A percentile compares a stretch with the other conserved stretches of the same genome.
Evolutionary conservation across 2,113 vertebrate species (phyloP).

Genomic region (Brachypteracias leptosomus): DNA sequence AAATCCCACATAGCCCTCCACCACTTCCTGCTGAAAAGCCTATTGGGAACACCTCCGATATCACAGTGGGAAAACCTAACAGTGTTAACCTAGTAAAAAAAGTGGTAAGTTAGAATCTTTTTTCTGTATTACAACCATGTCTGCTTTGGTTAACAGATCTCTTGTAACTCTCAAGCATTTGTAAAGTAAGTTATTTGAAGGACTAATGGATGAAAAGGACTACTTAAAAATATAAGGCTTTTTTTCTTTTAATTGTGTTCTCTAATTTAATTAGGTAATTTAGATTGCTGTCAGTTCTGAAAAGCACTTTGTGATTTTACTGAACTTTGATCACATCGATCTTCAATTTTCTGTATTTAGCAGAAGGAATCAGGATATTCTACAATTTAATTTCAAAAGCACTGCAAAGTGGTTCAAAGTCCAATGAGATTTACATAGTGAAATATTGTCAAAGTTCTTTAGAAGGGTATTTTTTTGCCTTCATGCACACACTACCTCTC

Average conservation of each 20-base stretch:
- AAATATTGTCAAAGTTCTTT: not conserved
- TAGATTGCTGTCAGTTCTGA: not conserved
- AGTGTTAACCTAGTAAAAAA: conserved; percentile 48
- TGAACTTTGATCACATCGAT: conserved; percentile 12
- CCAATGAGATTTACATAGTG: not conserved
- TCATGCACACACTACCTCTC: not conserved
- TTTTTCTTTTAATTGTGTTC: not conserved
- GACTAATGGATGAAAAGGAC: not conserved
- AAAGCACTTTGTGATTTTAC: not conserved
- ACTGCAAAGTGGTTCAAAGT: not conserved
- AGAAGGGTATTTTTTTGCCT: not conserved
- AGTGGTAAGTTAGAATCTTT: conserved; percentile 57
- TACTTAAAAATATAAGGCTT: not conserved
- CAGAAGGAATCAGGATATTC: not conserved
- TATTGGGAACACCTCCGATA: conserved; percentile 73
- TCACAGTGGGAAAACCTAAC: conserved; percentile 56
- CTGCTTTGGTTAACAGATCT: not conserved
- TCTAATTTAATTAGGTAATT: conserved; percentile 4
- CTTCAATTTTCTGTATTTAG: conserved; percentile 17
- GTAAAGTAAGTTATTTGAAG: not conserved
- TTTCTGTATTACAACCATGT: not conserved
- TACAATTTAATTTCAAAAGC: not conserved
- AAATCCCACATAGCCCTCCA: conserved; percentile 74
- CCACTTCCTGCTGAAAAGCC: conserved; percentile 85
- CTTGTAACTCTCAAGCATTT: not conserved